Conservation (phyloP, 2,797 vertebrate species). For the Brachyalestes nurse region DNA sequence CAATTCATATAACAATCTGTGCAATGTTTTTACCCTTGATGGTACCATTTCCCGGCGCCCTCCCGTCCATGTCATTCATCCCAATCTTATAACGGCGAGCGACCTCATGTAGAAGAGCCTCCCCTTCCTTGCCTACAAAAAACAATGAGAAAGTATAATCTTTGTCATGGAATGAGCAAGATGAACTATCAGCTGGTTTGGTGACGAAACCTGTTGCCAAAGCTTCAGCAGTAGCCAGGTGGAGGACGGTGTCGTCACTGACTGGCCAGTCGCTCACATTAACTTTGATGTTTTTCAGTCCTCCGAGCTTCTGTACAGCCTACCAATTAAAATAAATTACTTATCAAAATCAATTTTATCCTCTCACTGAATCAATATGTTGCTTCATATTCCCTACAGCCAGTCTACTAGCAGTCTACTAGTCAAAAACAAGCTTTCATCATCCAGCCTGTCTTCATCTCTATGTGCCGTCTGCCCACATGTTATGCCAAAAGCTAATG, state of each 20-base stretch:
- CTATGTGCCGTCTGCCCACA: too few species aligned
- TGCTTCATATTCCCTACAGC: neutral
- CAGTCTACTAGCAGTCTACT: too few species aligned
- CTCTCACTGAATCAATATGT: neutral
- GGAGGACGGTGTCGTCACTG: conserved; percentile 87
- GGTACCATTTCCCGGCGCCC: conserved; percentile 81
- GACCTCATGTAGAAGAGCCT: conserved; percentile 75
- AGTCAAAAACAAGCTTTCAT: neutral
- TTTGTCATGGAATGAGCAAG: neutral
- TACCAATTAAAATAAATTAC: conserved; percentile 43
- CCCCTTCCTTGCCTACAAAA: conserved; percentile 62
- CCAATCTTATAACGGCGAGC: conserved; percentile 77
- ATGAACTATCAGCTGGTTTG: neutral
- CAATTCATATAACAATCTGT: too few species aligned
- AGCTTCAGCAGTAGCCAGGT: conserved; percentile 85
- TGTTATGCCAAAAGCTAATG: too few species aligned
- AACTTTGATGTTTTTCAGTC: conserved; percentile 73
- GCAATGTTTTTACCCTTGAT: conserved; percentile 71
- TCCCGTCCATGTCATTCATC: conserved; percentile 85
- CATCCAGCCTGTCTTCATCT: too few species aligned
- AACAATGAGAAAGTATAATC: neutral
- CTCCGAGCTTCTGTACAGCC: conserved; percentile 81
- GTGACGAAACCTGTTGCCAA: conserved; percentile 79
- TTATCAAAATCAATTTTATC: neutral
- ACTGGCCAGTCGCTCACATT: conserved; percentile 84